Conservation (phyloP, 1,140 invertebrate species). For the Helicoverpa zea region DNA sequence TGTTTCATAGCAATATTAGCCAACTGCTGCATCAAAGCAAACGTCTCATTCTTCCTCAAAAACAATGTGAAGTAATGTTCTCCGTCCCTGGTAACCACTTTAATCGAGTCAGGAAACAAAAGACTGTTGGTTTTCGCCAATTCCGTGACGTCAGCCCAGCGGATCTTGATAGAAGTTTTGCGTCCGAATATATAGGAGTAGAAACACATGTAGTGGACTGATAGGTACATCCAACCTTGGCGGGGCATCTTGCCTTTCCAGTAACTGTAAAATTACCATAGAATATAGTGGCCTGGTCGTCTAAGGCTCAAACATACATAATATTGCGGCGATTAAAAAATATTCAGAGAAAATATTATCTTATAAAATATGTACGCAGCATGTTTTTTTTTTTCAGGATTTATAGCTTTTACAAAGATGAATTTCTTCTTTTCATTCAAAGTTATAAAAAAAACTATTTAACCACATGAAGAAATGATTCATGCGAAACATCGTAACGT, state of each 20-base stretch:
- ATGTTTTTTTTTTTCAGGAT: no score
- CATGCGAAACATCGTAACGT: neutral
- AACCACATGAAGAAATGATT: neutral
- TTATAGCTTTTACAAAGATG: no score
- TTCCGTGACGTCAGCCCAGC: constrained; percentile 93
- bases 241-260: constrained; percentile 96
- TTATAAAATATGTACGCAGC: no score
- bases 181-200: constrained; percentile 97
- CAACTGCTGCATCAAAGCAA: constrained; percentile 96
- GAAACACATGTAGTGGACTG: constrained; percentile 98
- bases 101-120: constrained; percentile 95
- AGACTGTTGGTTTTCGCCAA: constrained; percentile 92
- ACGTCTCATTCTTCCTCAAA: constrained; percentile 95
- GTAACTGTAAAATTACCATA: constrained; percentile 89
- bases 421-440: no score
- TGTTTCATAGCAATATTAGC: constrained; percentile 99
- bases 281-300: neutral
- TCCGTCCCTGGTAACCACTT: constrained; percentile 93
- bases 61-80: constrained; percentile 97
- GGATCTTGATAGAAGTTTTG: constrained; percentile 95
- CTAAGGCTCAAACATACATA: no score
- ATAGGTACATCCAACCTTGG: constrained; percentile 98
- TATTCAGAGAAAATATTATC: no score
- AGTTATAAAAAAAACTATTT: no score
- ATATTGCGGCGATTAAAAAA: no score